A percentile compares a stretch with the other conserved stretches of the same genome.
phyloP scores from a whole-genome alignment of 2,113 vertebrate species.

The Nannospalax galili region DNA sequence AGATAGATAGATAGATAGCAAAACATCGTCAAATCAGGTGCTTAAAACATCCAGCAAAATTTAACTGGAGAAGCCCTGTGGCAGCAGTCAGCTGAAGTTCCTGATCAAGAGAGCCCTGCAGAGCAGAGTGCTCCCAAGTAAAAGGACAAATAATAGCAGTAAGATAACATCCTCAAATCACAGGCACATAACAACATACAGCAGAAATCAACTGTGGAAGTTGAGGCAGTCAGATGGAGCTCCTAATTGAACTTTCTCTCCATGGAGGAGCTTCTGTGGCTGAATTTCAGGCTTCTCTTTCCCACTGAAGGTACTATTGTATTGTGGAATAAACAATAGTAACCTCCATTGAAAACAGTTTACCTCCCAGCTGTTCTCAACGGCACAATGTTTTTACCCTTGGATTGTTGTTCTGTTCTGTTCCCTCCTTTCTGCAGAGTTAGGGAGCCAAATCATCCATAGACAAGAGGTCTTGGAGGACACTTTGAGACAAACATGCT shows the following conservation, averaged over 20 bases:
- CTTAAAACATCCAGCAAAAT: neutral
- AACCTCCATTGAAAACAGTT: neutral
- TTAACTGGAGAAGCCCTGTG: neutral
- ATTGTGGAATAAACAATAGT: neutral
- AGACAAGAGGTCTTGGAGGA: neutral
- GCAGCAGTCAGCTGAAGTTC: neutral
- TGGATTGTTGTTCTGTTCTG: neutral
- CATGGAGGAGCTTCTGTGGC: neutral
- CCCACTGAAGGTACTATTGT: neutral
- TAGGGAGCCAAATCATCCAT: neutral
- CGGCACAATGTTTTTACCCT: neutral
- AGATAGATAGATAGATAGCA: neutral
- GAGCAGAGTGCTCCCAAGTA: neutral
- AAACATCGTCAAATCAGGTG: neutral
- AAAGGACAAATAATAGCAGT: neutral
- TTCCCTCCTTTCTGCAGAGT: neutral
- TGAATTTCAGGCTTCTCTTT: neutral
- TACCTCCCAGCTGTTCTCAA: neutral
- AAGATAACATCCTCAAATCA: neutral
- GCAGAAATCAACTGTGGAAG: neutral
- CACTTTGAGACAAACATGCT: neutral
- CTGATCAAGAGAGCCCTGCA: neutral
- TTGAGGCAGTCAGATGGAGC: neutral
- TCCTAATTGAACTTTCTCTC: neutral
- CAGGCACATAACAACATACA: neutral